phyloP scores from a whole-genome alignment of 2,113 vertebrate species.

The Cichladusa arquata region DNA sequence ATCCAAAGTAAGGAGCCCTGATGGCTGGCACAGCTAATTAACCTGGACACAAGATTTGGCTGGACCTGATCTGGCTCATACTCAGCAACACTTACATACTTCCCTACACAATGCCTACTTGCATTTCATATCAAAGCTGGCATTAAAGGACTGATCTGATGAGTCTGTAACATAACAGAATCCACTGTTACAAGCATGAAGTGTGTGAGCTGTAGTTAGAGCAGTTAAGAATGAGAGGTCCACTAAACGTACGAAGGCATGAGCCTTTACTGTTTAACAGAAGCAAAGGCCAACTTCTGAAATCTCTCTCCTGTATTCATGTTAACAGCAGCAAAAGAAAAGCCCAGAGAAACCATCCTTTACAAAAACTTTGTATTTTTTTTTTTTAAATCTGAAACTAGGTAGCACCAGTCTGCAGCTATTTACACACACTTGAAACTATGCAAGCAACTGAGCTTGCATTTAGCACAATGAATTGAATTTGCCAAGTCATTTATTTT shows the following conservation, averaged over 20 bases:
- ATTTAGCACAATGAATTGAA: slow-evolving; percentile 24
- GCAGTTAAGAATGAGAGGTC: not conserved
- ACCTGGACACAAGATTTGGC: not conserved
- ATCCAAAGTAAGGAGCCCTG: not conserved
- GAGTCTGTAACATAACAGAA: not conserved
- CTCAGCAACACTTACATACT: not conserved
- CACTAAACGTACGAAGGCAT: not conserved
- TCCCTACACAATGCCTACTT: not conserved
- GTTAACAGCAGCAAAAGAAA: not conserved
- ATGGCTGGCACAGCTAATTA: not conserved
- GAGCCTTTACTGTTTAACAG: not conserved
- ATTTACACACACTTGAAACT: not conserved
- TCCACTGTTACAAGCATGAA: fast-evolving
- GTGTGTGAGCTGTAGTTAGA: not conserved
- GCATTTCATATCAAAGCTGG: not conserved
- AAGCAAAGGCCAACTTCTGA: not conserved
- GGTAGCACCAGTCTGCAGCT: not conserved
- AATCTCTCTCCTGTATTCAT: not conserved
- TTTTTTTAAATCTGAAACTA: not conserved
- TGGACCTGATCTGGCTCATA: not conserved
- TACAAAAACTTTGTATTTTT: not conserved
- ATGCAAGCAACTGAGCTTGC: not conserved
- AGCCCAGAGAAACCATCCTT: not conserved
- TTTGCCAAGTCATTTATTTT: slow-evolving; percentile 30
- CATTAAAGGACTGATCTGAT: not conserved